Evolutionary conservation across 2,113 vertebrate species (phyloP).

Genomic region (Periophthalmus modestus): DNA sequence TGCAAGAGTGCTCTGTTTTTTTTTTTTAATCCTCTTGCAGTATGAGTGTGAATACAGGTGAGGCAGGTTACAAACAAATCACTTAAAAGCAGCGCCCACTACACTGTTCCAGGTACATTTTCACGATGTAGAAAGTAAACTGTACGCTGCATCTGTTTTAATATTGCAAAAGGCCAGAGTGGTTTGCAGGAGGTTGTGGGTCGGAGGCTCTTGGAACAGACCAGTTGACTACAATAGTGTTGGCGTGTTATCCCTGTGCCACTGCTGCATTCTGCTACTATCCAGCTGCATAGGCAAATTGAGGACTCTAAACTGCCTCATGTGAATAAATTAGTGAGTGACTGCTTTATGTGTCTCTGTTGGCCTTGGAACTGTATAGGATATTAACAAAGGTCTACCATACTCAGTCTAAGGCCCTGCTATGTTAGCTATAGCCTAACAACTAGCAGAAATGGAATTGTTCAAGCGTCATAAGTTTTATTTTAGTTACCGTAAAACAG

Average conservation of each 20-base stretch:
- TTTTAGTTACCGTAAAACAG: background rate
- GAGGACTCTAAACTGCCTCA: background rate
- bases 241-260: background rate
- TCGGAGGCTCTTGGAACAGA: background rate
- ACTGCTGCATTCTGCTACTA: background rate
- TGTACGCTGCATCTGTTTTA: background rate
- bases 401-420: too few species aligned
- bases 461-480: background rate
- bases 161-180: constrained; percentile 1
- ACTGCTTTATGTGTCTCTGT: too few species aligned
- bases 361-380: too few species aligned
- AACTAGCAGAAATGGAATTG: background rate
- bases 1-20: constrained; percentile 25
- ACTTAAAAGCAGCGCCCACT: background rate
- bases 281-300: background rate
- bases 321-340: background rate
- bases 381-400: too few species aligned
- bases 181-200: background rate
- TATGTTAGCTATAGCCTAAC: too few species aligned
- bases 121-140: background rate
- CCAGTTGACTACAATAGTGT: background rate
- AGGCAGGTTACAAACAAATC: constrained; percentile 1
- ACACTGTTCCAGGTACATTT: background rate
- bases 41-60: background rate
- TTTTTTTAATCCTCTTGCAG: constrained; percentile 4